Conservation (phyloP, 64 coral and sea anemone species). For the Porites lutea region DNA sequence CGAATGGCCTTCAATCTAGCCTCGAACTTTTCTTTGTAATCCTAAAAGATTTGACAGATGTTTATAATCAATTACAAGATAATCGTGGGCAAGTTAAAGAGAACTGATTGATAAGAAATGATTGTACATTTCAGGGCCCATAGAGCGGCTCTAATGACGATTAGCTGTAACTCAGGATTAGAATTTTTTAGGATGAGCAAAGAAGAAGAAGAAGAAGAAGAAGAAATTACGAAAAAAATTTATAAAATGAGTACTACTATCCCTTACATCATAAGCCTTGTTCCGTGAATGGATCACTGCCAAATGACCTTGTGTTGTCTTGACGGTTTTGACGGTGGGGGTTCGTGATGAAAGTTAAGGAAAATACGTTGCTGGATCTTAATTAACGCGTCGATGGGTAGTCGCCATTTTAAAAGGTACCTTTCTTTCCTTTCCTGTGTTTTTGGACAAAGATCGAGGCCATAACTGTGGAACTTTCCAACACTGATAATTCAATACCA, state of each 20-base stretch:
- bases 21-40: constrained; percentile 63
- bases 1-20: constrained; percentile 17
- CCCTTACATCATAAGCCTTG: constrained; percentile 78
- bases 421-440: too few relatives aligned
- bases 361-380: background rate
- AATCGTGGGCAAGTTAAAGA: background rate
- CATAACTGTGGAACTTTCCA: too few relatives aligned
- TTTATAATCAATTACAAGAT: background rate
- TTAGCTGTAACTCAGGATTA: too few relatives aligned
- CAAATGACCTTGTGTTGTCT: constrained; percentile 90
- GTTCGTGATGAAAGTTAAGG: constrained; percentile 85
- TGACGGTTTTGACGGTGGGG: constrained; percentile 80
- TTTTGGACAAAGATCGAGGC: too few relatives aligned
- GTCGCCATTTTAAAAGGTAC: background rate
- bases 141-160: too few relatives aligned
- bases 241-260: background rate
- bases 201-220: too few relatives aligned
- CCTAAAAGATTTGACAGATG: background rate
- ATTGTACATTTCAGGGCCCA: too few relatives aligned
- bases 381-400: too few relatives aligned
- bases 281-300: constrained; percentile 84
- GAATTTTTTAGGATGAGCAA: too few relatives aligned
- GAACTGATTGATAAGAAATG: background rate
- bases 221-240: too few relatives aligned
- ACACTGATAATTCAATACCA: too few relatives aligned